These are phyloP conservation scores for Arbacia lixula DNA, from an alignment of 53 echinoderm and acorn worm genomes.

Conservation along the genomic window DNA sequence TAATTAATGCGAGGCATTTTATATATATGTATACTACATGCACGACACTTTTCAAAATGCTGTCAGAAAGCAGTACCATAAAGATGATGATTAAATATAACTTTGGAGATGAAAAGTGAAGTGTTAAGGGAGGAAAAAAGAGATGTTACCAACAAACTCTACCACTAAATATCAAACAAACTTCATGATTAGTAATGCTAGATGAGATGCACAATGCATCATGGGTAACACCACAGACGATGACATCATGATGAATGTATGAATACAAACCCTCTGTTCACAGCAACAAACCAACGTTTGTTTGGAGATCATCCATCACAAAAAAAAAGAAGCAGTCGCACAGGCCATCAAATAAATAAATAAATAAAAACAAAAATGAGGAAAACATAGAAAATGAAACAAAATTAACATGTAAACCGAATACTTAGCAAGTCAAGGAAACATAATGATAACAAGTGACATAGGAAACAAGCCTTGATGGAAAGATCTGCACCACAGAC, in stretches of 20 bases:
- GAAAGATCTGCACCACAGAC: no score
- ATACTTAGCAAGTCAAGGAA: no score
- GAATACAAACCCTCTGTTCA: constrained; percentile 46
- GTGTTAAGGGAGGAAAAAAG: constrained; percentile 3
- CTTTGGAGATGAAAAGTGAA: no score
- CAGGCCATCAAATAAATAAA: constrained; percentile 16
- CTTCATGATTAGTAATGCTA: constrained; percentile 25
- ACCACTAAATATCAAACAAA: constrained; percentile 44
- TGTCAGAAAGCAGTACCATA: no score
- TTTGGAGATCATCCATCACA: background rate
- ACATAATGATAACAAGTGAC: no score
- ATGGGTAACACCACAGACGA: constrained; percentile 26
- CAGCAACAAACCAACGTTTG: background rate
- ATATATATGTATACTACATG: no score
- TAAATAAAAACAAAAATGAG: constrained; percentile 21
- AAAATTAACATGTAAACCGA: no score
- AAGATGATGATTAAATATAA: no score
- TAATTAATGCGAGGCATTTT: no score
- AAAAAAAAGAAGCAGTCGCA: constrained; percentile 4
- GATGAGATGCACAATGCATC: constrained; percentile 28
- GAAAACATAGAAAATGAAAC: background rate
- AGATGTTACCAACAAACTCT: constrained; percentile 31
- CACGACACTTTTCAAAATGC: no score
- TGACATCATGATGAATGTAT: background rate
- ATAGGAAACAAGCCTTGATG: no score